Conservation (phyloP, 2,888 invertebrate genomes). For the Epinotia brunnichana region DNA sequence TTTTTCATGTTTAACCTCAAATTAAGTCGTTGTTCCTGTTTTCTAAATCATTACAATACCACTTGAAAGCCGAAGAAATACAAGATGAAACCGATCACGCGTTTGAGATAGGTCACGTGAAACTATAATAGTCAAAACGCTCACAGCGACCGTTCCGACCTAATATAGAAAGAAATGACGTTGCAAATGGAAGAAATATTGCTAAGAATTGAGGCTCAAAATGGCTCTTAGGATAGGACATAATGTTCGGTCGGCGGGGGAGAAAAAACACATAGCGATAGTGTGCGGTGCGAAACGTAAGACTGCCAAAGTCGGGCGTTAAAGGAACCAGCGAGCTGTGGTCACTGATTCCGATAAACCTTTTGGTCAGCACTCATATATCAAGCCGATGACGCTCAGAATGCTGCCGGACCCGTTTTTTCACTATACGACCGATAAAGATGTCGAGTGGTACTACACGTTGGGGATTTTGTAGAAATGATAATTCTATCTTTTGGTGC, state of each 20-base stretch:
- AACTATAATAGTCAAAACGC: slow-evolving; percentile 32
- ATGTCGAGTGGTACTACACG: slow-evolving; percentile 61
- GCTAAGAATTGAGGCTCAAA: slow-evolving; percentile 63
- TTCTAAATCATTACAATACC: background rate
- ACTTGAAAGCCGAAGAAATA: too few species aligned
- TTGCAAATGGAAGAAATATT: slow-evolving; percentile 72
- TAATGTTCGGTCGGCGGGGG: slow-evolving; percentile 64
- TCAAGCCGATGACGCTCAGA: slow-evolving; percentile 69
- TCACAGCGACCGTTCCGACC: slow-evolving; percentile 48
- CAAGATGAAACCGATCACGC: background rate
- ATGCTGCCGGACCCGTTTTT: slow-evolving; percentile 60
- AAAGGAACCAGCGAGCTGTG: slow-evolving; percentile 65
- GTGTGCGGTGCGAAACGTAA: slow-evolving; percentile 61
- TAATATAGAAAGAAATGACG: slow-evolving; percentile 66
- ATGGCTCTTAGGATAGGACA: slow-evolving; percentile 65
- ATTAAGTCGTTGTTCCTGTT: background rate
- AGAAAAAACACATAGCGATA: slow-evolving; percentile 71
- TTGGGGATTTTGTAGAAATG: slow-evolving; percentile 46
- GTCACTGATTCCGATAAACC: slow-evolving; percentile 76
- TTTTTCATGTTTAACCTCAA: too few species aligned
- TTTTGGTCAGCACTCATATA: slow-evolving; percentile 74
- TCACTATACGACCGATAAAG: slow-evolving; percentile 64
- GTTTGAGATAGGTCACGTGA: background rate
- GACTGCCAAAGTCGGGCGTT: slow-evolving; percentile 54
- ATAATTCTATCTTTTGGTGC: slow-evolving; percentile 43